A percentile compares a stretch with the other conserved stretches of the same genome.
Conservation (phyloP, 2,113 vertebrate species). For the Rhizomys pruinosus region DNA sequence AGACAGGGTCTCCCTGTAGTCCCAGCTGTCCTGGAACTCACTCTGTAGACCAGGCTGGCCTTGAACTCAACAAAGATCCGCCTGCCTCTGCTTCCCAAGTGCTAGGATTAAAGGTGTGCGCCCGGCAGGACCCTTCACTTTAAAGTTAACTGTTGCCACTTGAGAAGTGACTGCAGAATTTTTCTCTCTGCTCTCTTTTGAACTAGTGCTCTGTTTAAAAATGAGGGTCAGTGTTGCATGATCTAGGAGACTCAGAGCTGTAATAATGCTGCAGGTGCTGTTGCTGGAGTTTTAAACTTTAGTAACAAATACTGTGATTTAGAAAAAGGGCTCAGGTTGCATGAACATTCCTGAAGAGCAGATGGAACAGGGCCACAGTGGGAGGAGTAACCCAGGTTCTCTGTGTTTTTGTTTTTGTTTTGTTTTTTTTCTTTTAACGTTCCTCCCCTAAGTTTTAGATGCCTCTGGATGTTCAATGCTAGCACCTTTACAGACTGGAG, state of each 20-base stretch:
- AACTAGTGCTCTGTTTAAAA: slow-evolving; percentile 59
- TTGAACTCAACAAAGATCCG: no score
- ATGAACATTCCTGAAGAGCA: slow-evolving; percentile 59
- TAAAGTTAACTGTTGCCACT: slow-evolving; percentile 62
- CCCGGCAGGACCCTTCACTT: slow-evolving; percentile 41
- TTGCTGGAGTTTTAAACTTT: slow-evolving; percentile 55
- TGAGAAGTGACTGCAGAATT: slow-evolving; percentile 34
- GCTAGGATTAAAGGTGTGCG: no score
- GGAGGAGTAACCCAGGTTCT: slow-evolving; percentile 81
- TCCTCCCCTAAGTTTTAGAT: slow-evolving; percentile 88
- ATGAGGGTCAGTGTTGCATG: slow-evolving; percentile 48
- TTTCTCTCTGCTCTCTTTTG: slow-evolving; percentile 49
- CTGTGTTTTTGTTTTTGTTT: slow-evolving; percentile 54
- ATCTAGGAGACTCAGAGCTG: slow-evolving; percentile 62
- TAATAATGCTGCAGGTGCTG: slow-evolving; percentile 63
- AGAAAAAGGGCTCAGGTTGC: slow-evolving; percentile 53
- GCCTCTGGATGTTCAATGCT: slow-evolving; percentile 90
- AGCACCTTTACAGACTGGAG: slow-evolving; percentile 88
- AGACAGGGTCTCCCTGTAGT: no score
- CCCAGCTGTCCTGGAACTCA: no score
- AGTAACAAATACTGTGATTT: slow-evolving; percentile 48
- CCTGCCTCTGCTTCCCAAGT: no score
- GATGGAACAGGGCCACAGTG: slow-evolving; percentile 53
- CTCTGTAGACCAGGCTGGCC: no score
- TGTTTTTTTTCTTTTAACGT: slow-evolving; percentile 64